Conservation (phyloP, 2,888 invertebrate genomes). For the Lamellibrachia columna region DNA sequence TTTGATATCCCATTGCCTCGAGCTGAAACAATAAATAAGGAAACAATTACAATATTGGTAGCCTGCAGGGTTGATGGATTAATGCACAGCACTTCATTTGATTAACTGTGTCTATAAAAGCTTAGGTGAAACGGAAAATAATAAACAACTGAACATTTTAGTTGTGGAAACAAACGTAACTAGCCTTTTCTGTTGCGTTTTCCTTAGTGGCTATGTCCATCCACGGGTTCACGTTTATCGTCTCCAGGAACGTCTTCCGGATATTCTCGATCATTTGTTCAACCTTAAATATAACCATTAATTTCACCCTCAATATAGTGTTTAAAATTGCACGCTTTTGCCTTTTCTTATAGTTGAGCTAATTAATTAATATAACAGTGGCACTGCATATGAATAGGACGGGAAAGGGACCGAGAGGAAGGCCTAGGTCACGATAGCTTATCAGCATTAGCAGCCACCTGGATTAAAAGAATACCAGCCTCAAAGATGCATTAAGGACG, state of each 20-base stretch:
- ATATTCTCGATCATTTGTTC: neutral
- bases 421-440: no score
- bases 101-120: neutral
- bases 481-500: no score
- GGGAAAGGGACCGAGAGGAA: no score
- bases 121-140: neutral
- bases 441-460: no score
- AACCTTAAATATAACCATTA: neutral
- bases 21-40: neutral
- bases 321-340: neutral
- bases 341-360: neutral
- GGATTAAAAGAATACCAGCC: no score
- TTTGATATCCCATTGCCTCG: neutral
- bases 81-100: neutral
- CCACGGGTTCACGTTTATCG: neutral
- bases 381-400: neutral
- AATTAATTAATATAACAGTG: neutral
- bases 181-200: neutral
- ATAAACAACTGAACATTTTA: neutral
- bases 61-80: neutral
- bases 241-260: neutral
- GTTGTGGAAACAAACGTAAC: neutral
- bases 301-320: neutral
- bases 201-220: neutral
- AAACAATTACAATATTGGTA: neutral